Conservation (phyloP, 2,113 vertebrate species). For the Poicephalus gulielmi region DNA sequence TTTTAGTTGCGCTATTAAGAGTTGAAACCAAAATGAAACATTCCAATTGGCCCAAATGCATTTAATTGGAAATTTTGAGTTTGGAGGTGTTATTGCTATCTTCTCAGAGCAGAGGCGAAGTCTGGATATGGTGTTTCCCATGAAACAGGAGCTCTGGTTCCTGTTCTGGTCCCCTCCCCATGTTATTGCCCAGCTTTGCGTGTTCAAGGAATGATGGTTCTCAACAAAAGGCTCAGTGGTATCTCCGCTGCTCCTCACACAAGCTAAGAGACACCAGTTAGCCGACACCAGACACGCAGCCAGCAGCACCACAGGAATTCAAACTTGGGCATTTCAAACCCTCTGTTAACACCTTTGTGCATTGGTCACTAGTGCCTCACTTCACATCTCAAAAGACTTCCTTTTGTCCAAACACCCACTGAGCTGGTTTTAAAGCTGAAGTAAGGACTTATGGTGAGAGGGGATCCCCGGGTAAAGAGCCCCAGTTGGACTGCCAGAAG, state of each 20-base stretch:
- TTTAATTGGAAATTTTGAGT: not conserved
- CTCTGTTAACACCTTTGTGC: not conserved
- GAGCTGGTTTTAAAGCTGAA: not conserved
- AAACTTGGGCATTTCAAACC: not conserved
- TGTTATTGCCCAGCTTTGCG: not conserved
- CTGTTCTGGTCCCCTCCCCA: not conserved
- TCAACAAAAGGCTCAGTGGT: not conserved
- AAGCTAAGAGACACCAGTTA: not conserved
- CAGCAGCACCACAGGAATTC: not conserved
- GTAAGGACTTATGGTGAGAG: rapidly evolving
- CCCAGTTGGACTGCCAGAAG: not conserved
- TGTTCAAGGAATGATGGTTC: not conserved
- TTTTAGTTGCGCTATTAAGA: not conserved
- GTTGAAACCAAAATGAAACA: not conserved
- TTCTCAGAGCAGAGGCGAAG: not conserved
- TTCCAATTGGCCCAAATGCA: not conserved
- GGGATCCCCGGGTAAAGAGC: no score
- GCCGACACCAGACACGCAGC: not conserved
- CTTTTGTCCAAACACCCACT: not conserved
- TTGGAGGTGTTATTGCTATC: not conserved
- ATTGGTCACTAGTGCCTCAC: not conserved
- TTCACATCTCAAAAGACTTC: not conserved
- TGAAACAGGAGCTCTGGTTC: not conserved
- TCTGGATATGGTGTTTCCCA: not conserved
- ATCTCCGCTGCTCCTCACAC: not conserved